Evolutionary conservation across 2,888 invertebrate species (phyloP), one percentile per base, ranked within the genome.

Genomic region (Brachynemurus nebulosus): DNA sequence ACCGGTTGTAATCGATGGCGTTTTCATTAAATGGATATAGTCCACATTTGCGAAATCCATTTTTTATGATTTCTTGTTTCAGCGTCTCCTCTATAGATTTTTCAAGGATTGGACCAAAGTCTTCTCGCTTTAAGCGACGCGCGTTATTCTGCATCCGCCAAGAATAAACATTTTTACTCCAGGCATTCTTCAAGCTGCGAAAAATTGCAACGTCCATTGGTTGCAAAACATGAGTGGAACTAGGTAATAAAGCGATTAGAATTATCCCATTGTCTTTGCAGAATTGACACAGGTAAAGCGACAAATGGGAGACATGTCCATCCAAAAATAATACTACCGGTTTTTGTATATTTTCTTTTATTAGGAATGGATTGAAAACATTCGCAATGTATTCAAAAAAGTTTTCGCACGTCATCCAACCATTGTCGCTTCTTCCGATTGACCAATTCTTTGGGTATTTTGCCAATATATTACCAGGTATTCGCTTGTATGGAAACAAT

Each of bases 241-340:
- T n/a, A n/a, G n/a, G n/a, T 34, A 14, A 14, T 7, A 34, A 12
- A 12, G 35, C 35, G 7, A 34, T 12, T n/a, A 34, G 35, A 14
- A 34, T 34, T n/a, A 34, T 34, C 7, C 16, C 16, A 12, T 34
- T 34, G n/a, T n/a, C n/a, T n/a, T n/a, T n/a, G n/a, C n/a, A n/a
- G n/a, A n/a, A n/a, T n/a, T n/a, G 6, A 16, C 16, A 8, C 3
- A 37, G 2, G n/a, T 5, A 19, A 6, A 37, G 9, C 7, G 37
- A 14, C n/a, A 37, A n/a, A 18, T 37, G 37, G 8, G 37, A 37
- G 7, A n/a, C 1, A n/a, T 37, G 37, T 17, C 17, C 17, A 37
- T 37, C 37, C 19, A 37, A 37, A n/a, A 37, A 37, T 16, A 37
- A n/a, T 6, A 37, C n/a, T 6, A 37, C n/a, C 9, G 37, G 37